These are phyloP conservation scores for Anoplolepis gracilipes DNA, from an alignment of 1,140 invertebrate genomes.

Conservation along the genomic window DNA sequence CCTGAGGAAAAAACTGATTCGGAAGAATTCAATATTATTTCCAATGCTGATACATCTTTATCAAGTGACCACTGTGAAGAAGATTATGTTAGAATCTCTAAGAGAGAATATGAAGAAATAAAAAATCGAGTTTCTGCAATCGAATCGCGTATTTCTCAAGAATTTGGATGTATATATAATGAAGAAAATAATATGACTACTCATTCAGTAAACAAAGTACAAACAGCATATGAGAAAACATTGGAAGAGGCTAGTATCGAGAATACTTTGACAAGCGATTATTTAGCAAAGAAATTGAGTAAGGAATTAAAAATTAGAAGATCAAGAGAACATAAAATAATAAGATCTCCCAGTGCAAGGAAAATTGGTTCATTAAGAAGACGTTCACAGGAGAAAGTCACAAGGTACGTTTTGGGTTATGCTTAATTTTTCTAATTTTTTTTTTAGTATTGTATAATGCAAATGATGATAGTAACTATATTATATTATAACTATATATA, in stretches of 20 bases:
- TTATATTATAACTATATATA: no score
- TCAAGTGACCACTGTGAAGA: conserved; percentile 81
- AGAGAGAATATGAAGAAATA: conserved; percentile 91
- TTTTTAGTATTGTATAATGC: neutral
- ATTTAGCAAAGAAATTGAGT: conserved; percentile 89
- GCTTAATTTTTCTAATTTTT: conserved; percentile 12
- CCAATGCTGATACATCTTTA: conserved; percentile 32
- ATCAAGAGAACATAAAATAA: conserved; percentile 89
- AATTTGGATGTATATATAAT: conserved; percentile 87
- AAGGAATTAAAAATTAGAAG: conserved; percentile 91
- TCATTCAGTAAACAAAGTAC: conserved; percentile 85
- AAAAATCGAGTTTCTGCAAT: conserved; percentile 90
- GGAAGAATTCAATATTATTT: conserved; percentile 60
- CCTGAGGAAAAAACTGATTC: conserved; percentile 46
- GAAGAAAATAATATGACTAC: conserved; percentile 67
- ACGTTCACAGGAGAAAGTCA: conserved; percentile 87
- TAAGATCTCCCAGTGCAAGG: conserved; percentile 92
- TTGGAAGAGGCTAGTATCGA: conserved; percentile 88
- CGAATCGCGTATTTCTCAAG: conserved; percentile 89
- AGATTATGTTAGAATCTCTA: conserved; percentile 88
- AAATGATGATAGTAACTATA: neutral
- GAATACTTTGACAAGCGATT: conserved; percentile 88
- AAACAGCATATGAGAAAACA: conserved; percentile 91
- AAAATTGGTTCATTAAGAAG: conserved; percentile 92
- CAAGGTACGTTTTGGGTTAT: conserved; percentile 73